These are phyloP conservation scores for Dusona sp. DNA, from an alignment of 2,888 invertebrate species.

Conservation along the genomic window DNA sequence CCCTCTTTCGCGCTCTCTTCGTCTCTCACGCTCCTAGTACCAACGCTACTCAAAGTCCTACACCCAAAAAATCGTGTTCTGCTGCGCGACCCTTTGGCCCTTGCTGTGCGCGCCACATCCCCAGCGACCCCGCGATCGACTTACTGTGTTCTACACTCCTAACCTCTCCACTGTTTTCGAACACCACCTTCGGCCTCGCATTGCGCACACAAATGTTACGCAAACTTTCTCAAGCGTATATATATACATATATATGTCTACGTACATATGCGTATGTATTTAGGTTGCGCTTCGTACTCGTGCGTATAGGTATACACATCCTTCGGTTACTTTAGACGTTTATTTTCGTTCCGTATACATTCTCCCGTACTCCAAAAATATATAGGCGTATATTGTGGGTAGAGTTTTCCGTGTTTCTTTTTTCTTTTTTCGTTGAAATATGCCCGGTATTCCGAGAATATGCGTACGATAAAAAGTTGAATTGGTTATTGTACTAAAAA, in stretches of 20 bases:
- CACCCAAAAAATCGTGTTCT: constrained; percentile 40
- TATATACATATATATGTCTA: neutral
- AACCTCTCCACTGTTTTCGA: constrained; percentile 61
- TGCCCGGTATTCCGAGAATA: neutral
- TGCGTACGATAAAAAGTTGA: neutral
- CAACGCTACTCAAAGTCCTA: constrained; percentile 28
- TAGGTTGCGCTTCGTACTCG: neutral
- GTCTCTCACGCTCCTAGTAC: no score
- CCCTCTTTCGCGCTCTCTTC: neutral
- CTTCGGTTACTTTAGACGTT: neutral
- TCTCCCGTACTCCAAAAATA: neutral
- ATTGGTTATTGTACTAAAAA: neutral
- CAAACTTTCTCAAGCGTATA: neutral
- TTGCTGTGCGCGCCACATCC: constrained; percentile 48
- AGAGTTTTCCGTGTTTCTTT: neutral
- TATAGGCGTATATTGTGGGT: neutral
- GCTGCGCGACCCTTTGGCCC: constrained; percentile 38
- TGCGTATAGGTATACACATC: neutral
- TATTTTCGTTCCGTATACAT: constrained; percentile 11
- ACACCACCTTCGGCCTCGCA: constrained; percentile 24
- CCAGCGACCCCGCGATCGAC: constrained; percentile 55
- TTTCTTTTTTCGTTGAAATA: neutral
- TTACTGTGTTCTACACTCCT: constrained; percentile 42
- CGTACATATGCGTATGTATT: neutral
- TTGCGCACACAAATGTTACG: constrained; percentile 16